A percentile compares a stretch with the other conserved stretches of the same genome.
phyloP scores from a whole-genome alignment of 2,888 invertebrate species.

The Cetonia aurata region DNA sequence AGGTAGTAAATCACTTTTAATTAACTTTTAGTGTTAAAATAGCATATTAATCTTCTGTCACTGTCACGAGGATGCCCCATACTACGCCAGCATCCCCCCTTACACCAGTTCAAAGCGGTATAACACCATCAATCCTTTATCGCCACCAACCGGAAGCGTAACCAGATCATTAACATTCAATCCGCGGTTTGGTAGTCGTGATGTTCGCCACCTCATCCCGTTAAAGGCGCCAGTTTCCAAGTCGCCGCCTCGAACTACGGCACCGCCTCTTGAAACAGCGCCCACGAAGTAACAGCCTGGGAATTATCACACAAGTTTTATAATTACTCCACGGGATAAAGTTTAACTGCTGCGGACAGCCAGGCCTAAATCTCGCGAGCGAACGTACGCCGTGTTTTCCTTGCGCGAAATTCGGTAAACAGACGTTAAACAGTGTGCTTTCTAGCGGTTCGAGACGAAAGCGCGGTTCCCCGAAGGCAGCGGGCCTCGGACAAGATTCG shows the following conservation, averaged over 20 bases:
- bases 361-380: not conserved
- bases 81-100: no score
- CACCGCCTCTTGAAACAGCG: not conserved
- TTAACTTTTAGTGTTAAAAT: no score
- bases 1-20: no score
- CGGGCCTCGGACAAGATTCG: no score
- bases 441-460: no score
- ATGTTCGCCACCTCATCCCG: conserved; percentile 27
- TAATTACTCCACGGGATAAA: conserved; percentile 28
- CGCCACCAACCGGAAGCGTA: not conserved
- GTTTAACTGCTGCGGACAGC: conserved; percentile 15
- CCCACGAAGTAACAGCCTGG: conserved; percentile 6
- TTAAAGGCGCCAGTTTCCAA: conserved; percentile 1
- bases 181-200: conserved; percentile 26
- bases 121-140: no score
- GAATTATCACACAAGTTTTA: conserved; percentile 40
- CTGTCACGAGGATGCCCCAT: no score
- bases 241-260: not conserved
- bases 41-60: no score
- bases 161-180: conserved; percentile 42
- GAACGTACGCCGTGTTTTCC: not conserved
- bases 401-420: conserved; percentile 3
- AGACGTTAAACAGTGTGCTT: no score
- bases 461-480: no score
- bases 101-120: no score